Percentiles rank a stretch among this genome's conserved stretches.
Evolutionary conservation across 2,113 vertebrate genomes (phyloP).

Genomic region (Podocnemis expansa): DNA sequence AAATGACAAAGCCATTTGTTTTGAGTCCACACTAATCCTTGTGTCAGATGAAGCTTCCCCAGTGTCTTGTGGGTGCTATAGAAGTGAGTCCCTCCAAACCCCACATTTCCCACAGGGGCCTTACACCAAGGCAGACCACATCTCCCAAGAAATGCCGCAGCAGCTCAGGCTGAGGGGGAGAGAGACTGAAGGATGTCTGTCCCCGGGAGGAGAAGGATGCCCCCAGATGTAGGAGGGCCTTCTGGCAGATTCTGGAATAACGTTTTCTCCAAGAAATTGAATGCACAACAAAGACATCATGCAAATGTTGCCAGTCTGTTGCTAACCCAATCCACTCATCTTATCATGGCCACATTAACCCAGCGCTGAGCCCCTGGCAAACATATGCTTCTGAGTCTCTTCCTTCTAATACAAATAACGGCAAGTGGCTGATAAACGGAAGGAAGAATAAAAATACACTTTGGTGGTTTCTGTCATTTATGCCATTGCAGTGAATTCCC

Average conservation of each 20-base stretch:
- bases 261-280: not conserved
- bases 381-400: no score
- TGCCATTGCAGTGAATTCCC: no score
- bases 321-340: not conserved
- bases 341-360: no score
- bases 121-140: not conserved
- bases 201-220: not conserved
- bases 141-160: not conserved
- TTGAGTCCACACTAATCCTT: not conserved
- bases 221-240: not conserved
- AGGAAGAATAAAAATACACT: no score
- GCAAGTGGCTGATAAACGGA: no score
- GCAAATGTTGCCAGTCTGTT: accelerated
- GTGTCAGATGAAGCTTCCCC: not conserved
- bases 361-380: no score
- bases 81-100: not conserved
- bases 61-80: not conserved
- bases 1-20: not conserved
- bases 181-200: accelerated
- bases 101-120: not conserved
- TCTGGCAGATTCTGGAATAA: not conserved
- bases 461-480: no score
- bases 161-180: not conserved
- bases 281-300: not conserved
- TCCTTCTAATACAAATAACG: no score